phyloP scores from a whole-genome alignment of 1,140 invertebrate species.

The Diorhabda elongata region DNA sequence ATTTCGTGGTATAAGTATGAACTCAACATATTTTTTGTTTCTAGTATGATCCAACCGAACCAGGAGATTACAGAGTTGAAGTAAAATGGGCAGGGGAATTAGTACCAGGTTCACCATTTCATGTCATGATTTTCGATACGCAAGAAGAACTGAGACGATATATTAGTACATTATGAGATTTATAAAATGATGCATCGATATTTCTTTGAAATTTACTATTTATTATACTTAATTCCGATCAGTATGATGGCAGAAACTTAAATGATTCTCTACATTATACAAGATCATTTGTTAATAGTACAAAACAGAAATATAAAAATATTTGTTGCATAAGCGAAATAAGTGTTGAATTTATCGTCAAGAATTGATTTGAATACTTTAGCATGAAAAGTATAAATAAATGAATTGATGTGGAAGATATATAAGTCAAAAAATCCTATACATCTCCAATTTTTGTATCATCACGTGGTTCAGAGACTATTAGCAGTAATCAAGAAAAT shows the following conservation, averaged over 20 bases:
- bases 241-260: background rate
- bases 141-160: slow-evolving; percentile 84
- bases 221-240: background rate
- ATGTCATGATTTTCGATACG: slow-evolving; percentile 98
- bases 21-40: slow-evolving; percentile 13
- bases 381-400: too few relatives aligned
- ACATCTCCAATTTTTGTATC: too few relatives aligned
- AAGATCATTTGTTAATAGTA: background rate
- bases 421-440: too few relatives aligned
- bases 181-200: background rate
- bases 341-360: too few relatives aligned
- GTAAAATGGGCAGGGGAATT: slow-evolving; percentile 98
- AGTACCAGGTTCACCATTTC: slow-evolving; percentile 95
- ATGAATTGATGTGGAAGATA: too few relatives aligned
- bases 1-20: too few relatives aligned
- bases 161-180: slow-evolving; percentile 51
- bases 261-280: background rate
- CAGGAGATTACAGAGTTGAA: slow-evolving; percentile 96
- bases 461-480: too few relatives aligned
- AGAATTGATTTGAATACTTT: too few relatives aligned
- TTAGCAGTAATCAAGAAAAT: too few relatives aligned
- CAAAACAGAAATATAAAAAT: background rate
- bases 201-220: background rate
- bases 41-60: slow-evolving; percentile 92
- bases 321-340: background rate